phyloP scores from a whole-genome alignment of 2,797 vertebrate species.

The Borostomias antarcticus region DNA sequence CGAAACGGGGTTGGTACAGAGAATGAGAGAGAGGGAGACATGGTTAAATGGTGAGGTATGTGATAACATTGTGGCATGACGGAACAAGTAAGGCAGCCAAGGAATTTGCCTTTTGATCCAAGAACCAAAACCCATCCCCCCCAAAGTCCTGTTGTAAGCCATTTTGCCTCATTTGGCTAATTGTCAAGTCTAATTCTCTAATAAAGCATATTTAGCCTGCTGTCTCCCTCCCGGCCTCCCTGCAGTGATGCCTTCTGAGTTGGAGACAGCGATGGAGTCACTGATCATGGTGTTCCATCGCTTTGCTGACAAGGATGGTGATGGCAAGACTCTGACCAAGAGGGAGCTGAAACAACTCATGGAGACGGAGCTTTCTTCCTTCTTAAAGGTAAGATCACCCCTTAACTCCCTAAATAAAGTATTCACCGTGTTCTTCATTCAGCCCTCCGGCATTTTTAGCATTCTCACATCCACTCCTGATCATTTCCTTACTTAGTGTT shows the following conservation, averaged over 20 bases:
- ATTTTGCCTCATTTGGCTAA: neutral
- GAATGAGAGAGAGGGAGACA: neutral
- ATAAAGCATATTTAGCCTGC: neutral
- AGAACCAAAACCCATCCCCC: constrained; percentile 6
- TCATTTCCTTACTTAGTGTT: neutral
- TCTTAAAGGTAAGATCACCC: constrained; percentile 79
- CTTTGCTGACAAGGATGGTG: constrained; percentile 58
- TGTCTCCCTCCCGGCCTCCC: neutral
- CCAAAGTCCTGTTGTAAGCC: neutral
- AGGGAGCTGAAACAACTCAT: constrained; percentile 80
- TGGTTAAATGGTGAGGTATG: no score
- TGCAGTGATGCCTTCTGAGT: constrained; percentile 71
- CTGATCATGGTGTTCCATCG: constrained; percentile 72
- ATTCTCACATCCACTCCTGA: no score
- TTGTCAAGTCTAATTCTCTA: neutral
- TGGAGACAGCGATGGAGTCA: constrained; percentile 72
- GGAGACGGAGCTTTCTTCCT: constrained; percentile 80
- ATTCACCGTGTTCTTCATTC: neutral
- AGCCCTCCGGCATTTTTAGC: neutral
- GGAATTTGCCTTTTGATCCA: constrained; percentile 10
- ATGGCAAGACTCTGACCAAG: constrained; percentile 64
- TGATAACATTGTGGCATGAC: neutral
- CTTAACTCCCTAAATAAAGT: neutral
- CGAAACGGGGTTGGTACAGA: neutral
- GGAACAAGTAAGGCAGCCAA: neutral